phyloP scores from a whole-genome alignment of 2,888 invertebrate genomes.

The Ennomos quercinarius region DNA sequence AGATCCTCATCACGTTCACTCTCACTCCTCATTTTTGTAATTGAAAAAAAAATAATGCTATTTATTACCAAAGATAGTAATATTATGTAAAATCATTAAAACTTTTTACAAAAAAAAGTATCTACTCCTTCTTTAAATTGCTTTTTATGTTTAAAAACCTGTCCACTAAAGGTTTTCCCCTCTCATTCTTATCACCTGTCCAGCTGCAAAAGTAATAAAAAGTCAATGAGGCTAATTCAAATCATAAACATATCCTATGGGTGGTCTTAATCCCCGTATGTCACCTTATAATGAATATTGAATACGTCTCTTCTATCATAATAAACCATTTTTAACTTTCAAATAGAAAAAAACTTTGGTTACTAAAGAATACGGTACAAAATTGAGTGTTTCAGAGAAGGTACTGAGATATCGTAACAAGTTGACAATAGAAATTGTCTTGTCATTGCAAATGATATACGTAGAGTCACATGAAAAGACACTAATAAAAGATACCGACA shows the following conservation, averaged over 20 bases:
- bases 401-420: constrained; percentile 31
- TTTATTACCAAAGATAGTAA: no score
- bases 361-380: neutral
- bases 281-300: constrained; percentile 42
- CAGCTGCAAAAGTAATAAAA: constrained; percentile 45
- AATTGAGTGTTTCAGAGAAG: neutral
- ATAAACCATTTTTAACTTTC: constrained; percentile 1
- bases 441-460: constrained; percentile 58
- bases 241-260: constrained; percentile 33
- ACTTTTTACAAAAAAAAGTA: no score
- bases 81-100: no score
- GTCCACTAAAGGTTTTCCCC: no score
- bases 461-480: constrained; percentile 34
- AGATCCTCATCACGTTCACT: no score
- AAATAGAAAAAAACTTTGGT: neutral
- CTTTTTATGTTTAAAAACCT: no score
- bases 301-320: constrained; percentile 7
- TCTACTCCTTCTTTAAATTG: no score
- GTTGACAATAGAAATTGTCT: constrained; percentile 56
- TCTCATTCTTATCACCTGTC: constrained; percentile 50
- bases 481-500: constrained; percentile 10
- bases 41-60: no score
- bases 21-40: no score
- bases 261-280: constrained; percentile 47
- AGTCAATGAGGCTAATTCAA: constrained; percentile 57